Evolutionary conservation across 2,888 invertebrate genomes (phyloP).

Genomic region (Caenorhabditis sinica): DNA sequence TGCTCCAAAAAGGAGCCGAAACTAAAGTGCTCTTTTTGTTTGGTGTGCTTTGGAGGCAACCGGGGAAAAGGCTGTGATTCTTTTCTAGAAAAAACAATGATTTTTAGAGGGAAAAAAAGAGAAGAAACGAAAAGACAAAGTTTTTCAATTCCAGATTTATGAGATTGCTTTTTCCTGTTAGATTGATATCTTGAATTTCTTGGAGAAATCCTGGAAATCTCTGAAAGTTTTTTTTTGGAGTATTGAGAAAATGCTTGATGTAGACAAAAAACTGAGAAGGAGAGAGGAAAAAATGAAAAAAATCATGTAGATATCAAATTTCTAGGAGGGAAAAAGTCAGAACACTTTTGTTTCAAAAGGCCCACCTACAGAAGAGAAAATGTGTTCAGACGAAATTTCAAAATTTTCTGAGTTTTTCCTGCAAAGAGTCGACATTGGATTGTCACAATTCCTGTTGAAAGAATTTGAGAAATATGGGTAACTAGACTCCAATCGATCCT

Average conservation of each 20-base stretch:
- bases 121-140: background rate
- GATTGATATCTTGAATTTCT: background rate
- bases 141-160: constrained; percentile 41
- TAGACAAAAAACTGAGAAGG: background rate
- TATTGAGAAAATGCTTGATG: background rate
- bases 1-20: constrained; percentile 11
- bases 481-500: too few relatives aligned
- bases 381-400: background rate
- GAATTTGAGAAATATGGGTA: too few relatives aligned
- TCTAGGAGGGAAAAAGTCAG: constrained; percentile 13
- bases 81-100: background rate
- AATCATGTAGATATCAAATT: constrained; percentile 35
- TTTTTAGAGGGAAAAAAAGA: background rate
- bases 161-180: constrained; percentile 29
- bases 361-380: constrained; percentile 12
- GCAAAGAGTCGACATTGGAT: too few relatives aligned
- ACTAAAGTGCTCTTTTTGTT: constrained; percentile 54
- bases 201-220: background rate
- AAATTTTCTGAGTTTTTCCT: background rate
- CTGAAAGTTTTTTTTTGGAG: background rate
- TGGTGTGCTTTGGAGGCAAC: constrained; percentile 41
- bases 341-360: constrained; percentile 20
- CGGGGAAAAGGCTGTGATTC: constrained; percentile 21
- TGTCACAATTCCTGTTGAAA: too few relatives aligned
- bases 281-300: constrained; percentile 11